These are phyloP conservation scores for Hylaeus anthracinus DNA, from an alignment of 1,140 invertebrate species.

Conservation along the genomic window DNA sequence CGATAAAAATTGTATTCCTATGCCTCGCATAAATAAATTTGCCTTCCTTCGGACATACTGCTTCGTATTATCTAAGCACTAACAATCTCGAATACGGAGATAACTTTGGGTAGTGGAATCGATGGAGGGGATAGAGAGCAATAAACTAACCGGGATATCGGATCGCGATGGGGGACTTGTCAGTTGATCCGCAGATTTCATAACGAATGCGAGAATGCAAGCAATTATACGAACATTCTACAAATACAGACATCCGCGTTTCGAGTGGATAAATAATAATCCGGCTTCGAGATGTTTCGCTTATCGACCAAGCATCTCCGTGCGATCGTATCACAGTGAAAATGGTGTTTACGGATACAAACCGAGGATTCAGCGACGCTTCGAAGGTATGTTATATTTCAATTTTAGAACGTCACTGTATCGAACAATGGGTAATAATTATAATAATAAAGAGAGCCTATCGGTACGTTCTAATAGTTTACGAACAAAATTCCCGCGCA, in stretches of 20 bases:
- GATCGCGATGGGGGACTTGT: background rate
- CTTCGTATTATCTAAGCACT: background rate
- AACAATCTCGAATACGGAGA: slow-evolving; percentile 35
- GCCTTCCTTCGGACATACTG: no score
- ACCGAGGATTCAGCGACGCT: slow-evolving; percentile 72
- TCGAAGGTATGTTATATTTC: slow-evolving; percentile 75
- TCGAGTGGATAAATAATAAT: background rate
- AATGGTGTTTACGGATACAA: slow-evolving; percentile 83
- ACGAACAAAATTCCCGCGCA: background rate
- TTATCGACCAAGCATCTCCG: background rate
- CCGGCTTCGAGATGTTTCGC: no score
- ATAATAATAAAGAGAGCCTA: no score
- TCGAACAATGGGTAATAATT: no score
- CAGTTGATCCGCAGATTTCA: background rate
- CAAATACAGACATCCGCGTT: background rate
- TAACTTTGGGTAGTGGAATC: background rate
- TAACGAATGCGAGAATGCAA: slow-evolving; percentile 24
- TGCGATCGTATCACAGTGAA: slow-evolving; percentile 81
- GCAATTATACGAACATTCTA: background rate
- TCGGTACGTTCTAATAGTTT: background rate
- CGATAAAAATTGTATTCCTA: background rate
- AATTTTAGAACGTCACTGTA: background rate
- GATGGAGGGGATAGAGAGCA: background rate
- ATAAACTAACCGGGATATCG: background rate
- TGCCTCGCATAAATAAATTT: no score